Evolutionary conservation across 1,140 invertebrate species (phyloP), one percentile per base, ranked within the genome.

Genomic region (Danaus melanippus): DNA sequence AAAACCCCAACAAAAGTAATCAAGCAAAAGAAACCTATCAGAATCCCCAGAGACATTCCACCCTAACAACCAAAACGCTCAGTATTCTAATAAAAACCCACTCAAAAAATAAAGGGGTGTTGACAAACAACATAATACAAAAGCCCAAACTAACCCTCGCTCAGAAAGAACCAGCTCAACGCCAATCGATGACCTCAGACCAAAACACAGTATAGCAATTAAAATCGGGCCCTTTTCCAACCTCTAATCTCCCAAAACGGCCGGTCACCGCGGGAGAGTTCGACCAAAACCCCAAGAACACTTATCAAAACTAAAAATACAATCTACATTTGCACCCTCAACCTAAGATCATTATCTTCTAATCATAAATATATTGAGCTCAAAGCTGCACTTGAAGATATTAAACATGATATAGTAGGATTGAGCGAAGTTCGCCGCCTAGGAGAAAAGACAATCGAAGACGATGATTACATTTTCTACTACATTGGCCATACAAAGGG

Each of bases 381-480:
- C 12, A 68, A 58, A 50, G 12, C 53, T 51, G 57, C 63, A 2
- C 43, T 68, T 47, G 10, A 52, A 42, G 51, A 62, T 8, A 61
- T 61, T 11, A 64, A 63, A 8, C 50, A 57, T 10, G 58, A 63
- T 42, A 61, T 64, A 59, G 9, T 67, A 10, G 64, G 64, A 8
- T 17, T 66, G 15, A 43, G 53, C 10, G 56, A 66, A 39, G 47
- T 62, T 2, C 51, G 61, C 15, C 58, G 58, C 9, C 15, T 60
- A 8, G 64, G 64, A 40, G 56, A 58, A 48, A 56, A 60, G 8
- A 61, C 58, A 32, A 57, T 59, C 9, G 56, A 67, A 55, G 50
- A 53, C n/a, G 50, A 53, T 0, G 41, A 44, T 15, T 15, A 1
- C n/a, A n/a, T n/a, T n/a, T n/a, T n/a, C n/a, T n/a, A n/a, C n/a